phyloP scores from a whole-genome alignment of 1,140 invertebrate species.

The Pogonomyrmex californicus region DNA sequence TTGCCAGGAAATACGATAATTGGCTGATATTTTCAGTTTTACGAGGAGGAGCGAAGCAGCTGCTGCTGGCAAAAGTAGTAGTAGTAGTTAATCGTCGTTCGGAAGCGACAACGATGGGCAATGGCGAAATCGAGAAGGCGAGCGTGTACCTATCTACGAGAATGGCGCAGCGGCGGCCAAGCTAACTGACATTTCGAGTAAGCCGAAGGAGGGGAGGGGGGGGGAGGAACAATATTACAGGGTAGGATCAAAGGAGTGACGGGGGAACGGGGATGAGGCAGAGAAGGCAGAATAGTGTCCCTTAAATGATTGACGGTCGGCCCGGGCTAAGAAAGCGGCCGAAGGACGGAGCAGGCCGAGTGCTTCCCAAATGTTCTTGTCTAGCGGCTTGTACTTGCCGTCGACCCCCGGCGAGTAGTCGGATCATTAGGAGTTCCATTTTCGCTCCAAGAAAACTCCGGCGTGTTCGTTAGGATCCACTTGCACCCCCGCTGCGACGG shows the following conservation, averaged over 20 bases:
- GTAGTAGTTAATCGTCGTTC: slow-evolving; percentile 29
- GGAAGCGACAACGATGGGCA: slow-evolving; percentile 59
- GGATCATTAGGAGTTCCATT: slow-evolving; percentile 50
- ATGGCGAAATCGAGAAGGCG: slow-evolving; percentile 53
- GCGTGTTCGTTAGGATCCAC: slow-evolving; percentile 19
- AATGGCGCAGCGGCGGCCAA: slow-evolving; percentile 29
- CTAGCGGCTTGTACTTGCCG: slow-evolving; percentile 39
- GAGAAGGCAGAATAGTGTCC: slow-evolving; percentile 69
- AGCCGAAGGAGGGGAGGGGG: slow-evolving; percentile 34
- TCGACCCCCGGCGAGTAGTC: slow-evolving; percentile 14
- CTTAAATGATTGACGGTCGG: slow-evolving; percentile 80
- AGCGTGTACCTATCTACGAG: slow-evolving; percentile 41
- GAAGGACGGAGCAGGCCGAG: slow-evolving; percentile 64
- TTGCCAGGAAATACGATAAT: slow-evolving; percentile 41
- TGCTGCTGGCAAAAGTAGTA: background rate
- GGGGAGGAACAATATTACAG: slow-evolving; percentile 66
- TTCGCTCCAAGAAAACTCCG: slow-evolving; percentile 44
- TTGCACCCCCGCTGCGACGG: slow-evolving; percentile 26
- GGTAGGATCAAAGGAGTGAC: slow-evolving; percentile 55
- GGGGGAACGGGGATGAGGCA: slow-evolving; percentile 22
- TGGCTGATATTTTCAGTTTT: slow-evolving; percentile 39
- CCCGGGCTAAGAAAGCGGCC: slow-evolving; percentile 69
- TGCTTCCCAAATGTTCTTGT: slow-evolving; percentile 70
- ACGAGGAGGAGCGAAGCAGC: slow-evolving; percentile 32
- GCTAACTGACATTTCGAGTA: slow-evolving; percentile 58